A percentile compares a stretch with the other conserved stretches of the same genome.
phyloP scores from a whole-genome alignment of 2,113 vertebrate genomes.

The Gambusia affinis region DNA sequence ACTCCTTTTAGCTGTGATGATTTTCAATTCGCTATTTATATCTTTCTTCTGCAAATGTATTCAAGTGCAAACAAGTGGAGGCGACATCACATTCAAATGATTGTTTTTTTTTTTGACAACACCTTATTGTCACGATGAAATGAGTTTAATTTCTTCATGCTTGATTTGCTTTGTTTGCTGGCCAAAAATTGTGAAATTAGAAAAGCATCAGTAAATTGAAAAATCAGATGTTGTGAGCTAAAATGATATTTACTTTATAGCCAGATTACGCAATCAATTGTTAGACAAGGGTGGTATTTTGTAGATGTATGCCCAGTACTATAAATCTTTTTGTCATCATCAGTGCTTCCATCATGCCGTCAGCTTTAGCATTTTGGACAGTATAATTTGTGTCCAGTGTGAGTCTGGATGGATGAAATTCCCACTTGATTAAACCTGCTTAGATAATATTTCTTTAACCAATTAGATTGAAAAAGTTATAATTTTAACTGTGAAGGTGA shows the following conservation, averaged over 20 bases:
- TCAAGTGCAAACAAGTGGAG: too few species aligned
- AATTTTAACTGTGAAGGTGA: too few species aligned
- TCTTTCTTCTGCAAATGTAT: too few species aligned
- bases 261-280: background rate
- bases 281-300: background rate
- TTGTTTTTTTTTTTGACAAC: background rate
- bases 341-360: too few species aligned
- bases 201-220: background rate
- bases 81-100: background rate
- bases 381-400: too few species aligned
- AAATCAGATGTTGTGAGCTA: background rate
- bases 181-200: background rate
- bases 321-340: background rate
- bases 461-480: too few species aligned
- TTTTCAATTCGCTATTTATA: too few species aligned
- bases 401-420: too few species aligned
- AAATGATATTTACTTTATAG: background rate
- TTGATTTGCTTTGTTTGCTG: background rate
- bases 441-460: too few species aligned
- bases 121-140: background rate
- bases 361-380: too few species aligned
- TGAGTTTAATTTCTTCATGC: background rate
- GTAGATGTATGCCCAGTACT: background rate
- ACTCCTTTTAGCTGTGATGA: too few species aligned
- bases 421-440: too few species aligned